Evolutionary conservation across 2,888 invertebrate species (phyloP).

Genomic region (Drosophila conformis): DNA sequence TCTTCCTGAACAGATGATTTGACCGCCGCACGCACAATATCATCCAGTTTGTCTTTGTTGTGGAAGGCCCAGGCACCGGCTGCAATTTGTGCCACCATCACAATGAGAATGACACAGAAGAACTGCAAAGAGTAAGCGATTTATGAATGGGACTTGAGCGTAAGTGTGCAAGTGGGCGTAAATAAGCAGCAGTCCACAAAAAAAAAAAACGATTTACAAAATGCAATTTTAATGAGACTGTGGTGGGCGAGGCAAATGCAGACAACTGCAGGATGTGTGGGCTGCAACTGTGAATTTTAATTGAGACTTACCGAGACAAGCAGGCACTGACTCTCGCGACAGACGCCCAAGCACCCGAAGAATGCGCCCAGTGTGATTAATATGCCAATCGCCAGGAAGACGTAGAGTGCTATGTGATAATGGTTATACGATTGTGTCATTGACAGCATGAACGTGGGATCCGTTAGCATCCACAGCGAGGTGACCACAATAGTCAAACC

Average conservation of each 20-base stretch:
- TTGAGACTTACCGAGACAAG: constrained; percentile 88
- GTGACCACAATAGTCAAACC: constrained; percentile 89
- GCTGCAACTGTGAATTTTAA: constrained; percentile 42
- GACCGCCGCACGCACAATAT: constrained; percentile 88
- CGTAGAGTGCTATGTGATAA: constrained; percentile 88
- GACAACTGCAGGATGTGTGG: constrained; percentile 43
- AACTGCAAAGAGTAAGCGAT: constrained; percentile 86
- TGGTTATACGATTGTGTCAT: constrained; percentile 86
- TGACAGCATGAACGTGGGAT: constrained; percentile 90
- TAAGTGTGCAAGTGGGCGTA: constrained; percentile 11
- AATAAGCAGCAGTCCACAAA: constrained; percentile 22
- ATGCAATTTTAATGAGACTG: constrained; percentile 13
- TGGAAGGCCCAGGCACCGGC: constrained; percentile 92
- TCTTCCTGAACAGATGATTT: constrained; percentile 88
- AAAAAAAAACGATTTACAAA: constrained; percentile 16
- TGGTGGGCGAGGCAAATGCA: constrained; percentile 53
- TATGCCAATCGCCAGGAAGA: constrained; percentile 90
- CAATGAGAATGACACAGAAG: constrained; percentile 91
- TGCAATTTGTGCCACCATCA: constrained; percentile 91
- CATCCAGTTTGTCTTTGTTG: constrained; percentile 89
- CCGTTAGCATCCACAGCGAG: constrained; percentile 91
- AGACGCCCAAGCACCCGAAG: constrained; percentile 93
- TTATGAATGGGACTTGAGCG: constrained; percentile 43
- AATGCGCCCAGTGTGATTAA: constrained; percentile 91
- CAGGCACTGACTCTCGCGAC: constrained; percentile 91